phyloP scores from a whole-genome alignment of 1,140 invertebrate genomes.

The Tetramorium alpestre region DNA sequence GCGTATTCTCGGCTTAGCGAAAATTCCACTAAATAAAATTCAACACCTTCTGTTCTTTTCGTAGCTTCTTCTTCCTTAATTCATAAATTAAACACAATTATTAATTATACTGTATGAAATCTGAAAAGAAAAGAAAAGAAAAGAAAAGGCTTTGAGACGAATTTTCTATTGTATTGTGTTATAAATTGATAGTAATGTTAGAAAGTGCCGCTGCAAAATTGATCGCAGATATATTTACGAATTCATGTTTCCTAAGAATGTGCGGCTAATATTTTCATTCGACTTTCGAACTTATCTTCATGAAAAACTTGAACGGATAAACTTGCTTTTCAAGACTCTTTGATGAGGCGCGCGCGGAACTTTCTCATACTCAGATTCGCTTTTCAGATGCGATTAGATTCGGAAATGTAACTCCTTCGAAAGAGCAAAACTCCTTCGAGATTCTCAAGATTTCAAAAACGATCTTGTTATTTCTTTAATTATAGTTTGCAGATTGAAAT shows the following conservation, averaged over 20 bases:
- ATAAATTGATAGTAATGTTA: neutral
- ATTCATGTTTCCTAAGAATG: conserved; percentile 34
- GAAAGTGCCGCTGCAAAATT: neutral
- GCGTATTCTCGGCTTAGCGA: neutral
- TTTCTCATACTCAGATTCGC: neutral
- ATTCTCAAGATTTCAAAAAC: neutral
- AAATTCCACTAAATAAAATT: conserved; percentile 11
- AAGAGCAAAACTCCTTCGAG: neutral
- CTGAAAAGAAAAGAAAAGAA: neutral
- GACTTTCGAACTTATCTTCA: conserved; percentile 22
- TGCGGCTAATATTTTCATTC: conserved; percentile 30
- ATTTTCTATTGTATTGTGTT: neutral
- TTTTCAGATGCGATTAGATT: conserved; percentile 27
- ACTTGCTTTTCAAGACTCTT: conserved; percentile 16
- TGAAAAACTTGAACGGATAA: conserved; percentile 38
- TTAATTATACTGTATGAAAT: neutral
- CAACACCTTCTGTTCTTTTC: neutral
- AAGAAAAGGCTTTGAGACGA: neutral
- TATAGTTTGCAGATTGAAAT: neutral
- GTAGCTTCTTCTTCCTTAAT: neutral
- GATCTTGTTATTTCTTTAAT: neutral
- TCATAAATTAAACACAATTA: neutral
- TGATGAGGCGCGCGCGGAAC: neutral
- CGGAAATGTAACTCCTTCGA: conserved; percentile 16
- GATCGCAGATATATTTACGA: neutral